phyloP scores from a whole-genome alignment of 2,797 vertebrate genomes.

The Sebastolobus altivelis region DNA sequence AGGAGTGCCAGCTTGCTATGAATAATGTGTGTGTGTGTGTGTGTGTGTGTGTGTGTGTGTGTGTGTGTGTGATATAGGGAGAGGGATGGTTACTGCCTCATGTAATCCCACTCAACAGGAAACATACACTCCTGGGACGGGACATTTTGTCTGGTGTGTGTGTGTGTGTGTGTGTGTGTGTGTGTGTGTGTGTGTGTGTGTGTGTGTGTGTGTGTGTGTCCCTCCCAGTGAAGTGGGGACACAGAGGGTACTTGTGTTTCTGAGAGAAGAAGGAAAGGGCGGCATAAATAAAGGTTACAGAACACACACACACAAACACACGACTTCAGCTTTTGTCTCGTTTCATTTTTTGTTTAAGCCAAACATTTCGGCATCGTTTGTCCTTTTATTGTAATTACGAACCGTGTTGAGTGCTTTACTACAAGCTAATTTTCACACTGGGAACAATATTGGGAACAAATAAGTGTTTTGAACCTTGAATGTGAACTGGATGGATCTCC shows the following conservation, averaged over 20 bases:
- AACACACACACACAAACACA: slow-evolving; percentile 34
- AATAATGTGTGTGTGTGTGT: slow-evolving; percentile 63
- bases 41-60: slow-evolving; percentile 10
- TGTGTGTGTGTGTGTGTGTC: slow-evolving; percentile 4
- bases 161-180: not conserved
- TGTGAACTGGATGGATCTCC: slow-evolving; percentile 2
- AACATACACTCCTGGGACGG: slow-evolving; percentile 67
- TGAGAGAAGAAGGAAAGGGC: slow-evolving; percentile 41
- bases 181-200: not conserved
- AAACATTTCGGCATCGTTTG: slow-evolving; percentile 1
- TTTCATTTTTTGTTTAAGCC: slow-evolving; percentile 12
- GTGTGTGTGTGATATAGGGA: not conserved
- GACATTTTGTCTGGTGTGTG: slow-evolving; percentile 64
- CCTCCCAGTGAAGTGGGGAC: slow-evolving; percentile 49
- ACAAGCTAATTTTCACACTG: slow-evolving; percentile 3
- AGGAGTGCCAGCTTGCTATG: slow-evolving; percentile 74
- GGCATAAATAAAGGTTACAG: not conserved
- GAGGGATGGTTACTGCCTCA: slow-evolving; percentile 51
- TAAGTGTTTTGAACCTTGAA: slow-evolving; percentile 6
- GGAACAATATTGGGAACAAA: slow-evolving; percentile 10
- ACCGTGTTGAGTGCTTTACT: slow-evolving; percentile 4
- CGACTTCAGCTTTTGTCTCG: not conserved
- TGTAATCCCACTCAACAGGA: slow-evolving; percentile 72
- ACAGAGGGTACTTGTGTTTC: slow-evolving; percentile 53
- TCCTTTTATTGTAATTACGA: slow-evolving; percentile 23